Base-by-base conservation (phyloP, 2,113 vertebrate genomes). In the Panurus biarmicus region DNA sequence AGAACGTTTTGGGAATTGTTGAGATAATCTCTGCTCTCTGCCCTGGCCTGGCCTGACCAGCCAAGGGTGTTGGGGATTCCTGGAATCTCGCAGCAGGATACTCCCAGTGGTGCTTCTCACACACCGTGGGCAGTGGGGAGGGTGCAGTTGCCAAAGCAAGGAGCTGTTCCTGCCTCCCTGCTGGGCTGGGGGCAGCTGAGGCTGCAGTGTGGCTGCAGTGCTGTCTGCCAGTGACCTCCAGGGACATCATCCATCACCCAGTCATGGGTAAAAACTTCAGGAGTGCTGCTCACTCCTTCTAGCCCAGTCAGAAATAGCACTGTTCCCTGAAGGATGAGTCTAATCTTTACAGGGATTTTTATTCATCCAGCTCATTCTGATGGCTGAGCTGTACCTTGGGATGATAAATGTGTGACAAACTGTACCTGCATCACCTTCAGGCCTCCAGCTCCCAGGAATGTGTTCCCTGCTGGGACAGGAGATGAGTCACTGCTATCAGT, bases 41-140 rank as follows among this genome's bases (percentile, higher is more conserved):
- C 15, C 31, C 53, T 51, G 48, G 31, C 7, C 71, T 50, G 66
- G n/a, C n/a, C n/a, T n/a, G n/a, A n/a, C n/a, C 66, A 71, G 53
- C 36, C 53, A 23, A 19, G 75, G 60, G 15, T 5, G 6, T 1
- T 83, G 54, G 23, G 25, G 44, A 9, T 72, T 31, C 10, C 44
- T 31, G 57, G 85, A 35, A 47, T 18, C 35, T 47, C 64, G 66
- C 48, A 8, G 3, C 5, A 26, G 44, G 38, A 14, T 6, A 2
- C 44, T 86, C 12, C 1, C 36, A 11, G 36, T 20, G 51, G 36
- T 20, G 51, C 62, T 67, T 36, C 73, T 22, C 38, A 3, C 73
- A 29, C 35, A 1, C 19, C 12, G 0, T 0, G 36, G 18, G 6
- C 19, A 11, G 23, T 0, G 26, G 7, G 33, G 25, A 7, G 21